These are phyloP conservation scores for Embiotoca jacksoni DNA, from an alignment of 2,113 vertebrate genomes.

Conservation along the genomic window DNA sequence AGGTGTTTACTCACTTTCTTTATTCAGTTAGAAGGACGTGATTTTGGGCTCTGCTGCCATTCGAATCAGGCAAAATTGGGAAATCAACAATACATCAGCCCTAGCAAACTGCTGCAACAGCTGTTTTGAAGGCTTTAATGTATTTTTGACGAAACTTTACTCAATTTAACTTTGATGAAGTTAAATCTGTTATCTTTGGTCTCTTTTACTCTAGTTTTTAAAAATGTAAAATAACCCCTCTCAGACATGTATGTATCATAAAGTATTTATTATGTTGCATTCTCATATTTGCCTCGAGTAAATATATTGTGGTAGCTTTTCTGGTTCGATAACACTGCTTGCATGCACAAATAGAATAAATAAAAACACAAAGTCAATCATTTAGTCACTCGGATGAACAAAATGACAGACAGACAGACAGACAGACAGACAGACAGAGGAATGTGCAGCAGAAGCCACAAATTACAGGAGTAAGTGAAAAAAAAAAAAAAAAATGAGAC, in stretches of 20 bases:
- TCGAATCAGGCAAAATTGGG: too few species aligned
- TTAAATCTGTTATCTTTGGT: background rate
- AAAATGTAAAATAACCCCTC: background rate
- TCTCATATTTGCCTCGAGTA: background rate
- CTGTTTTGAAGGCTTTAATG: background rate
- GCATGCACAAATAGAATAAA: background rate
- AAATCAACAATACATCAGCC: too few species aligned
- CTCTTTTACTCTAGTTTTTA: background rate
- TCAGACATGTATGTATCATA: background rate
- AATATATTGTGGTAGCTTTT: background rate
- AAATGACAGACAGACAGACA: background rate
- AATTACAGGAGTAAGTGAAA: background rate
- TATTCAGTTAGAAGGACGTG: background rate
- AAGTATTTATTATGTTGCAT: too few species aligned
- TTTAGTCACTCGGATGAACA: background rate
- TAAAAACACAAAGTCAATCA: slow-evolving; percentile 3
- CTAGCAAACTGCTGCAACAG: too few species aligned
- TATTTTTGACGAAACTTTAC: background rate
- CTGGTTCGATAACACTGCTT: slow-evolving; percentile 8
- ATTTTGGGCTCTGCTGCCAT: too few species aligned
- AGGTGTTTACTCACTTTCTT: slow-evolving; percentile 24
- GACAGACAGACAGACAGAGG: background rate
- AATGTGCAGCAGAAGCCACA: slow-evolving; percentile 28
- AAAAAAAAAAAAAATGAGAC: slow-evolving; percentile 6
- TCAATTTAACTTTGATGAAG: background rate